Base-by-base conservation (phyloP, 2,888 invertebrate genomes). In the Zaprionus lineosus region DNA sequence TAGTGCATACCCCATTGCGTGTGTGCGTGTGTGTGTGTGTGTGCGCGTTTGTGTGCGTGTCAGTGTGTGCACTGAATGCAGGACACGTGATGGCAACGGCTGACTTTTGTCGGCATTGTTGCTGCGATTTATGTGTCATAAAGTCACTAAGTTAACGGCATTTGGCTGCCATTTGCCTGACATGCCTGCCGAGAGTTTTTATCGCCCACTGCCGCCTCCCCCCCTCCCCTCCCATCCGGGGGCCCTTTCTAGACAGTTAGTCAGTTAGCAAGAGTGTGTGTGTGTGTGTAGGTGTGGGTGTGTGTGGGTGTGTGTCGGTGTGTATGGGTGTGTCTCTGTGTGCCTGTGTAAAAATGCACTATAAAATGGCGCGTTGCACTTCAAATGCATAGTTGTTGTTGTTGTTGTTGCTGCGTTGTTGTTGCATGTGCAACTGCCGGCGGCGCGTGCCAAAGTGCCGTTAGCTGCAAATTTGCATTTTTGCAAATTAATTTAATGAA, bases 51-150 rank as follows among this genome's bases (percentile, higher is more conserved):
- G 8, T n/a, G n/a, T n/a, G n/a, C n/a, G 9, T 46, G 16, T 50
- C 26, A 21, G 29, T 50, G 12, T 26, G 33, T 26, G 56, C 19
- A 11, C 18, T 11, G 41, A 33, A 50, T 33, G 46, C 48, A 68
- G 81, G 69, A 72, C 66, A 59, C 52, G 58, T 62, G 46, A 48
- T 51, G 50, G 31, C 47, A 68, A 46, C 48, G 55, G 5, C 48
- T 39, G 63, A 50, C 31, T 68, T 61, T 51, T 61, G 61, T 55
- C 46, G 34, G 69, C 48, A 74, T 78, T 68, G 68, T 63, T 73
- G 65, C 84, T 61, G 67, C 84, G 73, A 87, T 88, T 88, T 87
- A 87, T 87, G 88, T 87, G 87, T 87, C 87, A 87, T 87, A 88
- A 87, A 87, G 87, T 87, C 88, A 88, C 85, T 88, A 86, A 88